phyloP scores from a whole-genome alignment of 2,888 invertebrate species.

The Nudaria mundana region DNA sequence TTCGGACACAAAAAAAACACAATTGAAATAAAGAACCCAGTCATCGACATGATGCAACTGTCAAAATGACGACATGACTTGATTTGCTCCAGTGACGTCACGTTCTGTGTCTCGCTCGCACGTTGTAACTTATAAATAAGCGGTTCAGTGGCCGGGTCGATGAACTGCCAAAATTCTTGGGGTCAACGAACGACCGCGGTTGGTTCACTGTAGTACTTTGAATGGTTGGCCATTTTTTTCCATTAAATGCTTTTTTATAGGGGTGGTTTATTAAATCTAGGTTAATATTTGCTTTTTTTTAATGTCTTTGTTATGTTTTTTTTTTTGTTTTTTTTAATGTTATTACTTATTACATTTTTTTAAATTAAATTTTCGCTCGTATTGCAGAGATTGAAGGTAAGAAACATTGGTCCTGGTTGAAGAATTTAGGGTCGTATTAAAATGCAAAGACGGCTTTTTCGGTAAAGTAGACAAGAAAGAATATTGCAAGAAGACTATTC shows the following conservation, averaged over 20 bases:
- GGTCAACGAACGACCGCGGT: constrained; percentile 63
- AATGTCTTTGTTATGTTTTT: not conserved
- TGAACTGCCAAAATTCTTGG: constrained; percentile 63
- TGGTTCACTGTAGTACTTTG: constrained; percentile 5
- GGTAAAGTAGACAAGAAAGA: too few species aligned
- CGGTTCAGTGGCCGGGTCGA: constrained; percentile 56
- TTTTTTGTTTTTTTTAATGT: too few species aligned
- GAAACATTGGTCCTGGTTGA: too few species aligned
- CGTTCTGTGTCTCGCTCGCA: constrained; percentile 34
- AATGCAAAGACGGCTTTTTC: too few species aligned
- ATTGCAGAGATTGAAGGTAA: too few species aligned
- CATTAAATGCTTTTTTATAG: constrained; percentile 5
- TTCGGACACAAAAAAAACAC: not conserved
- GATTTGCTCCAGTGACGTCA: constrained; percentile 22
- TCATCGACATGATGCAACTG: constrained; percentile 12
- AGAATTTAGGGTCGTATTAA: too few species aligned
- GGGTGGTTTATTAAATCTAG: not conserved
- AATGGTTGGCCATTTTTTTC: constrained; percentile 25
- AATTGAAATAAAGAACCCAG: constrained; percentile 1
- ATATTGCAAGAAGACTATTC: too few species aligned
- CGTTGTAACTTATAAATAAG: constrained; percentile 44
- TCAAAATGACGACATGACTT: constrained; percentile 9
- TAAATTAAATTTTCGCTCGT: too few species aligned
- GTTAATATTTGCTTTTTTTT: not conserved
- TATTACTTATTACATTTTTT: too few species aligned